Evolutionary conservation across 2,888 invertebrate genomes (phyloP), one percentile per base, ranked within the genome.

Genomic region (Anodontia alba): DNA sequence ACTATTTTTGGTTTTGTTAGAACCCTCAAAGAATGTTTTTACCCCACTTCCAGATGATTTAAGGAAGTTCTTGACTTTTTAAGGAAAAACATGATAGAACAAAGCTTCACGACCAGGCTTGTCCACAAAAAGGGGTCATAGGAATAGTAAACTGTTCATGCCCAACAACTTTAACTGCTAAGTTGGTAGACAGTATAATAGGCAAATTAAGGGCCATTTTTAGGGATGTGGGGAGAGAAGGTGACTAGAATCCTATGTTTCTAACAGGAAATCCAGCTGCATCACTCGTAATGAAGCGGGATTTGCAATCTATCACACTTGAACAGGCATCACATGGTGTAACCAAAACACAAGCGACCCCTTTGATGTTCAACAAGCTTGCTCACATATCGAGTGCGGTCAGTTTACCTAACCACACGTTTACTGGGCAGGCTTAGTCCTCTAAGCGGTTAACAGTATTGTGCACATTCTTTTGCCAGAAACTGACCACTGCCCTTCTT

Each of bases 351-450:
- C 62, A 62, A 33, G 62, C 62, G 33, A 33, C 33, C 33, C 62
- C 62, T 33, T 62, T 62, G 46, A 62, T 62, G 62, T 62, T 62
- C 15, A 26, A 54, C 54, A 54, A 54, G 54, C 54, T 54, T 23
- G 54, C 54, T 49, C n/a, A n/a, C n/a, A n/a, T n/a, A n/a, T n/a
- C n/a, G n/a, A n/a, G n/a, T n/a, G n/a, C n/a, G n/a, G n/a, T n/a
- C n/a, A n/a, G n/a, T n/a, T n/a, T n/a, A n/a, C n/a, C n/a, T n/a
- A n/a, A n/a, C n/a, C n/a, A n/a, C n/a, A n/a, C n/a, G n/a, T n/a
- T n/a, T n/a, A n/a, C n/a, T n/a, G n/a, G n/a, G n/a, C n/a, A n/a
- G n/a, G n/a, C n/a, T n/a, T n/a, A n/a, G n/a, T n/a, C n/a, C n/a
- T n/a, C n/a, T n/a, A n/a, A n/a, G n/a, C n/a, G n/a, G n/a, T n/a